Evolutionary conservation across 2,797 vertebrate species (phyloP), one percentile per base, ranked within the genome.

Genomic region (Lepilemur septentrionalis): DNA sequence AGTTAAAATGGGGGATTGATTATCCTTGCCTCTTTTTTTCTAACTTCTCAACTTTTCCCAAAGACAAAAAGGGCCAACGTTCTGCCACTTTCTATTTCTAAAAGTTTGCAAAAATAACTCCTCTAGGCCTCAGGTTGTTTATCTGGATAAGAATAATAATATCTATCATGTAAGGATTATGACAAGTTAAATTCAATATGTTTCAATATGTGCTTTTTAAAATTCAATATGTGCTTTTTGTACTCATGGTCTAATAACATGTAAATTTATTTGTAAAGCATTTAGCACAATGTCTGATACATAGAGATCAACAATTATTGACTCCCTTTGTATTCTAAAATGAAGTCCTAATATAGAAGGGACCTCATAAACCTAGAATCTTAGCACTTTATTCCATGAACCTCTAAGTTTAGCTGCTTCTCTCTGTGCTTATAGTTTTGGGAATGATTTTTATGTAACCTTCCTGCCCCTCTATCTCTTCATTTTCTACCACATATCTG

Each of bases 221-320:
- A 38, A 38, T 38, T 38, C 38, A 38, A 38, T 38, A 38, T 38
- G 65, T 35, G 76, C 50, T 92, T 95, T 95, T 30, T 87, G 22
- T 76, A 20, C 78, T 91, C 7, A 91, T 70, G 13, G 5, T 91
- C 59, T 84, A 80, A 17, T 57, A 83, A 79, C 89, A 69, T 91
- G 65, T 91, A 78, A 70, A 65, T 86, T 82, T 94, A n/a, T 70
- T 76, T 96, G 59, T 90, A 50, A 93, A 92, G 32, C 46, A 78
- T 65, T 96, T 76, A 76, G 15, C 41, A 76, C 4, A 70, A 20
- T 57, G 25, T 35, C 9, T 76, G n/a, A 7, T 65, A 55, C 10
- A 32, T 57, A 88, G 41, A 95, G 12, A 92, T 79, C 50, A 90
- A 79, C 20, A 46, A 59, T 6, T 78, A 41, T 57, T 84, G 91